Evolutionary conservation across 2,888 invertebrate species (phyloP).

Genomic region (Octonoba sinensis): DNA sequence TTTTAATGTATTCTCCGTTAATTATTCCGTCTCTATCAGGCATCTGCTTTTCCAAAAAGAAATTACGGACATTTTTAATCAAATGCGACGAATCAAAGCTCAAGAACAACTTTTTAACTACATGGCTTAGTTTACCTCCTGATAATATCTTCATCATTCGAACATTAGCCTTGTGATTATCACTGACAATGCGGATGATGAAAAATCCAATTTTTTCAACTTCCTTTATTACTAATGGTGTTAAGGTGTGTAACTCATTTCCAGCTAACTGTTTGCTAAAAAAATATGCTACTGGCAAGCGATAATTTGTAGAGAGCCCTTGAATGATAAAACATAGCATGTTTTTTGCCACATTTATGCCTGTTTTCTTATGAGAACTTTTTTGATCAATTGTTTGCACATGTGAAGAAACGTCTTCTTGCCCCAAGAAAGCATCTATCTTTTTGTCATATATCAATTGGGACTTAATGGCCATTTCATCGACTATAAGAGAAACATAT

Average conservation of each 20-base stretch:
- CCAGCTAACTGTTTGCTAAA: neutral
- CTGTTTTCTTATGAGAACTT: neutral
- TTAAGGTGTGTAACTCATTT: neutral
- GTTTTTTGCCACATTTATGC: neutral
- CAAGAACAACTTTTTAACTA: neutral
- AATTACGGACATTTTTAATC: neutral
- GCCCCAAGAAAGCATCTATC: neutral
- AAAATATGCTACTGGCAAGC: neutral
- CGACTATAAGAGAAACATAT: neutral
- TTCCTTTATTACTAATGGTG: neutral
- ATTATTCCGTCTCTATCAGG: neutral
- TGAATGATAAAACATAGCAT: neutral
- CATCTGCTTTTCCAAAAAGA: conserved; percentile 4
- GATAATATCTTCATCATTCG: neutral
- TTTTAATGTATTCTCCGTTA: neutral
- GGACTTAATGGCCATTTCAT: conserved; percentile 1
- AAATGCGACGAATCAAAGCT: neutral
- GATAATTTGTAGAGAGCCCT: neutral
- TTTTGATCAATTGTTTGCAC: neutral
- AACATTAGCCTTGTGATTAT: neutral
- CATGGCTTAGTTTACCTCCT: neutral
- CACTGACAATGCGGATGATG: neutral
- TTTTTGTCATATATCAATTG: neutral
- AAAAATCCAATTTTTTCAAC: conserved; percentile 1
- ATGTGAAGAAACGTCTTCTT: neutral